phyloP scores from a whole-genome alignment of 2,888 invertebrate genomes.

The Callyntrura sp. region DNA sequence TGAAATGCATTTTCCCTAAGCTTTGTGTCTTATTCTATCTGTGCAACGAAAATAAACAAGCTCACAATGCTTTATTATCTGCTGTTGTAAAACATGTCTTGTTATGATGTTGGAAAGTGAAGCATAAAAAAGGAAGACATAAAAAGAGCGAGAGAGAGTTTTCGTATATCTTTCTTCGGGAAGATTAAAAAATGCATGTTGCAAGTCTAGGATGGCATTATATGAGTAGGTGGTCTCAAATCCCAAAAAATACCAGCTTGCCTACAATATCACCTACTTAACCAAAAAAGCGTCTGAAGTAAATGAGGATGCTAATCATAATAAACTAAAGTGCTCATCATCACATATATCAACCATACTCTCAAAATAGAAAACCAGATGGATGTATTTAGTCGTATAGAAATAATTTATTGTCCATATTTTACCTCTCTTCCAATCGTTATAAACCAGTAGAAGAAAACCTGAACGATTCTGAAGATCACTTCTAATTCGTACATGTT shows the following conservation, averaged over 20 bases:
- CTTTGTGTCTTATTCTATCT: background rate
- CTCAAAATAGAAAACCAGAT: background rate
- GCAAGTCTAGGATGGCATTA: background rate
- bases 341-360: too few relatives aligned
- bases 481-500: slow-evolving; percentile 74
- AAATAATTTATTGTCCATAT: background rate
- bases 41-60: too few relatives aligned
- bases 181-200: background rate
- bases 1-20: background rate
- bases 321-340: background rate
- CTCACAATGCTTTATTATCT: too few relatives aligned
- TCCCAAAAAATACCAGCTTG: background rate
- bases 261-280: slow-evolving; percentile 2
- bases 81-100: background rate
- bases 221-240: slow-evolving; percentile 6
- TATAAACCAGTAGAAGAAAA: slow-evolving; percentile 78
- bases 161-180: background rate
- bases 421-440: slow-evolving; percentile 79
- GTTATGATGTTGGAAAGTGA: background rate
- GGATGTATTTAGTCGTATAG: background rate
- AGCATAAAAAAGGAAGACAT: background rate
- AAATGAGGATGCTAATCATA: background rate
- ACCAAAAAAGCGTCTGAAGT: background rate
- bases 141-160: background rate
- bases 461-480: slow-evolving; percentile 76